Evolutionary conservation across 2,797 vertebrate genomes (phyloP).

Genomic region (Lutjanus argentimaculatus): DNA sequence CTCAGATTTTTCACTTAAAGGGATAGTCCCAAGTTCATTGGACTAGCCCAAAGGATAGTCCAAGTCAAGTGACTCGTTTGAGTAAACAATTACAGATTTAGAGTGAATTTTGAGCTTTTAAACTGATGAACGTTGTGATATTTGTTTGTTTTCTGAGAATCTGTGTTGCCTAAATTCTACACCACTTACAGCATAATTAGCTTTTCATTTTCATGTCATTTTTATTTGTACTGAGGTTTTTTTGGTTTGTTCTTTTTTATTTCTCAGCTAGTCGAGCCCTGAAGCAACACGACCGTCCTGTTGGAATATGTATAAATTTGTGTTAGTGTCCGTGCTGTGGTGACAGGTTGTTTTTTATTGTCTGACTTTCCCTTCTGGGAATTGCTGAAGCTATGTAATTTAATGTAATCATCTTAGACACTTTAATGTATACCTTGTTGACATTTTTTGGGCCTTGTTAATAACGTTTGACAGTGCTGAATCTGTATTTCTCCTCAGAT

Average conservation of each 20-base stretch:
- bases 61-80: too few relatives aligned
- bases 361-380: neutral
- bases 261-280: neutral
- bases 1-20: too few relatives aligned
- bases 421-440: neutral
- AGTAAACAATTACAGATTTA: too few relatives aligned
- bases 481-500: constrained; percentile 78
- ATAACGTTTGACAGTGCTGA: neutral
- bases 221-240: neutral
- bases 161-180: too few relatives aligned
- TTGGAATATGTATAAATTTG: neutral
- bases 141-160: neutral
- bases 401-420: neutral
- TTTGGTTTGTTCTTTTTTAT: neutral
- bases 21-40: too few relatives aligned
- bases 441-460: neutral
- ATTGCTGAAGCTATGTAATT: neutral
- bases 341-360: neutral
- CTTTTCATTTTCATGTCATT: neutral
- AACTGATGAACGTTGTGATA: too few relatives aligned
- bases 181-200: too few relatives aligned
- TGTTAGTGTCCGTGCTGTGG: neutral
- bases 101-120: too few relatives aligned
- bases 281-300: neutral
- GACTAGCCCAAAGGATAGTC: too few relatives aligned